Percentiles rank a stretch among this genome's conserved stretches.
Evolutionary conservation across 2,113 vertebrate genomes (phyloP).

Genomic region (Pituophis catenifer): DNA sequence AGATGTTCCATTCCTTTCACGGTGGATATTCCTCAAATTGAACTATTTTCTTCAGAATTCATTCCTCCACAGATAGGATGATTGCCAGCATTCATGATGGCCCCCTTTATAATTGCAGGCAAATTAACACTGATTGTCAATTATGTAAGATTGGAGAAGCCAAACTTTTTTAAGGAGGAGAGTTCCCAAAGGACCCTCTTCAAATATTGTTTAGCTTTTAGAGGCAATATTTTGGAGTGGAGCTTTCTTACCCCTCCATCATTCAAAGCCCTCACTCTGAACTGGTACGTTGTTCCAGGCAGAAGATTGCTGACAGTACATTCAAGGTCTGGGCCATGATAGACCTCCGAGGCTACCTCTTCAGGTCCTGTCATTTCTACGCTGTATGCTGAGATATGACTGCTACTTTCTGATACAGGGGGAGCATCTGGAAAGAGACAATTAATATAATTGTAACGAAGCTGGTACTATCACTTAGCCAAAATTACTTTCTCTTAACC

Average conservation of each 20-base stretch:
- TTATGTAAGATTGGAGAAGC: neutral
- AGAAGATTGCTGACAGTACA: slow-evolving; percentile 89
- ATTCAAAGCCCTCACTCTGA: slow-evolving; percentile 87
- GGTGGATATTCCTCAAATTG: neutral
- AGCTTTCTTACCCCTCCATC: slow-evolving; percentile 86
- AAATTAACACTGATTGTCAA: neutral
- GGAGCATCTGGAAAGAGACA: slow-evolving; percentile 57
- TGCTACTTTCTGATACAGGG: slow-evolving; percentile 70
- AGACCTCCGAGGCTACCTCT: slow-evolving; percentile 79
- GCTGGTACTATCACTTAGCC: neutral
- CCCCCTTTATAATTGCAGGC: neutral
- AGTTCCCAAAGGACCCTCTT: neutral
- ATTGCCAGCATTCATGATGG: neutral
- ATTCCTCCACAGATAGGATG: neutral
- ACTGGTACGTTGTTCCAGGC: slow-evolving; percentile 85
- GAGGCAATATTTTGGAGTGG: neutral
- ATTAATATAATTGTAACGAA: neutral
- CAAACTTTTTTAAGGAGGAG: neutral
- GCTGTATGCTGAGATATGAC: slow-evolving; percentile 83
- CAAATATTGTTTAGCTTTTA: neutral
- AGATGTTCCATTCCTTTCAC: neutral
- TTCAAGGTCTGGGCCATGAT: slow-evolving; percentile 82
- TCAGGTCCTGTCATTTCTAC: slow-evolving; percentile 87
- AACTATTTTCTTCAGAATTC: neutral
- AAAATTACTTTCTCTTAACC: neutral